These are phyloP conservation scores for Numenius arquata DNA, from an alignment of 2,113 vertebrate species.

Conservation along the genomic window DNA sequence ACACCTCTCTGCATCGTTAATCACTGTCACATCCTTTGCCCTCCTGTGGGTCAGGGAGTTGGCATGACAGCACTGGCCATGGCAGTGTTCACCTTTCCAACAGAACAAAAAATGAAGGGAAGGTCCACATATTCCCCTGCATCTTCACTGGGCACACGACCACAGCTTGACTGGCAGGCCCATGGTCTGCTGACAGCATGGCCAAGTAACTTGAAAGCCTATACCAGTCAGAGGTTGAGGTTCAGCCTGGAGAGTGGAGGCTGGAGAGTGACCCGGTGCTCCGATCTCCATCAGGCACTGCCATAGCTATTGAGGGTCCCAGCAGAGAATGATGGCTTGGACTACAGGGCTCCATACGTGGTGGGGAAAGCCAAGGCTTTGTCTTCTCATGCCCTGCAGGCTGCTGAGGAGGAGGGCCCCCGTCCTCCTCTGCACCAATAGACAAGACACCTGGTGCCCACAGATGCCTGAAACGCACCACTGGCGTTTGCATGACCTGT, in stretches of 20 bases:
- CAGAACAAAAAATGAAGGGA: neutral
- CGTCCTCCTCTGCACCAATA: neutral
- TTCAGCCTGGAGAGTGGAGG: neutral
- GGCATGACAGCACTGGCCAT: neutral
- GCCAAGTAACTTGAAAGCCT: neutral
- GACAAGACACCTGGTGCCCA: neutral
- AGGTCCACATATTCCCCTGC: neutral
- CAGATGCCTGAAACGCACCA: neutral
- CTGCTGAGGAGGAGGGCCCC: neutral
- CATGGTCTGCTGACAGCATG: rapidly evolving
- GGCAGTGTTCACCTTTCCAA: neutral
- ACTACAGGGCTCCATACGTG: neutral
- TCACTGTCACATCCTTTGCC: neutral
- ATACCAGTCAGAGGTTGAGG: neutral
- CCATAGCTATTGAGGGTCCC: neutral
- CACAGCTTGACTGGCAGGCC: neutral
- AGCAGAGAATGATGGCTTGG: neutral
- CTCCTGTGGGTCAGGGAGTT: neutral
- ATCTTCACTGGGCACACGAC: rapidly evolving
- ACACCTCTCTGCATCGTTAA: neutral
- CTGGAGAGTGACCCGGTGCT: neutral
- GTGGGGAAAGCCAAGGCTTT: neutral
- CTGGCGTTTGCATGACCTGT: neutral
- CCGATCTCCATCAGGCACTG: neutral
- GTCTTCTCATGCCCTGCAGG: neutral